Conservation (phyloP, 2,888 invertebrate genomes). For the Proisotoma minuta region DNA sequence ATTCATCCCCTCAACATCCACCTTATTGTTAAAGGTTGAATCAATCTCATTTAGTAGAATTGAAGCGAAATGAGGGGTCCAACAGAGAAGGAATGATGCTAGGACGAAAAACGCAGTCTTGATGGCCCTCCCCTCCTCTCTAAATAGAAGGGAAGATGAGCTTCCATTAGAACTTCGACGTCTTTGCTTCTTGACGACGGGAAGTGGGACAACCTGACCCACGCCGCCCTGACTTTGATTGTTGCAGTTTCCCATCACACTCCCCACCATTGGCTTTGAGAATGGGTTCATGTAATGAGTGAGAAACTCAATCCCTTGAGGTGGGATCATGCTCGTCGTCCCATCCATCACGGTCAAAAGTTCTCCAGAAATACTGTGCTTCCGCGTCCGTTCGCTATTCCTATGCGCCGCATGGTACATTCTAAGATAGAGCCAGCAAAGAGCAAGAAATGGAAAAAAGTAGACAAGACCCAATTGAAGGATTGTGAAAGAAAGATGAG, state of each 20-base stretch:
- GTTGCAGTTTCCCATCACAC: constrained; percentile 21
- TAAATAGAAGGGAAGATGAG: constrained; percentile 52
- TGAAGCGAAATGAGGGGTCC: constrained; percentile 53
- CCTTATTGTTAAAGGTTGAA: constrained; percentile 9
- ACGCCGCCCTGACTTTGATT: background rate
- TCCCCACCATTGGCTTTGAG: constrained; percentile 44
- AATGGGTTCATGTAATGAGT: constrained; percentile 48
- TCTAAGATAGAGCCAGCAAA: constrained; percentile 54
- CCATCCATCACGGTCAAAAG: constrained; percentile 47
- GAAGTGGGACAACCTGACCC: constrained; percentile 34
- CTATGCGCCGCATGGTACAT: constrained; percentile 55
- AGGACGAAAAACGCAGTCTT: constrained; percentile 54
- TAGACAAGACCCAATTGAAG: constrained; percentile 53
- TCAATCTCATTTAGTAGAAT: constrained; percentile 48
- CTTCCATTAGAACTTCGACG: constrained; percentile 52
- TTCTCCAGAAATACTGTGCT: constrained; percentile 52
- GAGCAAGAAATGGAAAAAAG: constrained; percentile 53
- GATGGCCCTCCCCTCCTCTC: constrained; percentile 56
- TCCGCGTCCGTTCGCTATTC: constrained; percentile 54
- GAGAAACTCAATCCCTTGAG: constrained; percentile 47
- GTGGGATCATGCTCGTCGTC: constrained; percentile 45
- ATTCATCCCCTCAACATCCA: background rate
- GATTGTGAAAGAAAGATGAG: constrained; percentile 49
- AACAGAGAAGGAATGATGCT: constrained; percentile 54
- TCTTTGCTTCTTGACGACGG: constrained; percentile 45